Evolutionary conservation across 2,888 invertebrate genomes (phyloP).

Genomic region (Linnaemya vulpina): DNA sequence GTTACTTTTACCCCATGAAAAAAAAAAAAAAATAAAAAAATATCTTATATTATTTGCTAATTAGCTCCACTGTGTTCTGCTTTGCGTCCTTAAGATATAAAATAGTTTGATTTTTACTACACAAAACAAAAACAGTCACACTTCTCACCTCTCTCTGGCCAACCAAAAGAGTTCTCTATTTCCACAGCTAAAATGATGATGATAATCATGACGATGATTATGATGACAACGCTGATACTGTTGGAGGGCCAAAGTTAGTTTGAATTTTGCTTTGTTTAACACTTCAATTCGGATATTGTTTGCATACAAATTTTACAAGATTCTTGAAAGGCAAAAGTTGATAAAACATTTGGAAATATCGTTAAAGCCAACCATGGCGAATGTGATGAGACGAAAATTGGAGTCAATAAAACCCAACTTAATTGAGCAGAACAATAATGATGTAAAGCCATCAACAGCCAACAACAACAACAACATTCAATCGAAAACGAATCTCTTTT

Average conservation of each 20-base stretch:
- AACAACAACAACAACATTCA: constrained; percentile 17
- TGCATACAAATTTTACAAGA: constrained; percentile 79
- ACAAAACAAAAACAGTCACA: background rate
- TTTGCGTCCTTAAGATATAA: constrained; percentile 8
- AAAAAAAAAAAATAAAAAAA: too few relatives aligned
- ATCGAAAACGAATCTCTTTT: constrained; percentile 19
- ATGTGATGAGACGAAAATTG: background rate
- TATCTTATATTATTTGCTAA: background rate
- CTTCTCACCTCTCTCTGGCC: background rate
- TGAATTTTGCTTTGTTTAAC: constrained; percentile 72
- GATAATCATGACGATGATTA: constrained; percentile 12
- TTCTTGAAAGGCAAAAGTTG: constrained; percentile 32
- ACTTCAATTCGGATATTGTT: constrained; percentile 80
- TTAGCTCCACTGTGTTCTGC: background rate
- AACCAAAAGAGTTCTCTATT: constrained; percentile 3
- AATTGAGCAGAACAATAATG: constrained; percentile 54
- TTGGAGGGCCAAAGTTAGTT: constrained; percentile 25
- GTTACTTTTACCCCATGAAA: too few relatives aligned
- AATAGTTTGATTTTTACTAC: constrained; percentile 14
- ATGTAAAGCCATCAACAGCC: constrained; percentile 21
- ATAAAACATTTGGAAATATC: constrained; percentile 35
- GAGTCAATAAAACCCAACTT: constrained; percentile 22
- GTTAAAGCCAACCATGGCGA: constrained; percentile 19
- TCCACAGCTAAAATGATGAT: background rate
- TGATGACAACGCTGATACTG: constrained; percentile 6